Base-by-base conservation (phyloP, 2,113 vertebrate species). In the Toxotes chatareus region DNA sequence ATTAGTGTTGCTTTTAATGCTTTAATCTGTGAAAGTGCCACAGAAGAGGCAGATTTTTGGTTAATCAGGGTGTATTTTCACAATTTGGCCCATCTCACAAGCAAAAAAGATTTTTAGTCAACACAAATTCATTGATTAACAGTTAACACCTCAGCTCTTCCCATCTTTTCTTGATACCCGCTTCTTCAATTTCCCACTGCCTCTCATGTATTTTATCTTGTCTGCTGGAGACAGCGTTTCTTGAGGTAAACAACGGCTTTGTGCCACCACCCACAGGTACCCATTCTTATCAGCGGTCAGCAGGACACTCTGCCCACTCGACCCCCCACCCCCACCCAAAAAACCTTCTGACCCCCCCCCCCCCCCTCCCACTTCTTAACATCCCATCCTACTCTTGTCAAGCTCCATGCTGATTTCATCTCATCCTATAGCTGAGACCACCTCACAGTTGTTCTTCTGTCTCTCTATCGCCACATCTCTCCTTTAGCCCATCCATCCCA, bases 341-440 rank as follows among this genome's bases (percentile, higher is more conserved):
- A 27, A 27, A 27, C 27, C 82, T 34, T 14, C 57, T 66, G 86
- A 88, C 85, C 83, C 64, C 76, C 73, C 85, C 83, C 64, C 76
- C 73, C 57, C 76, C 67, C 71, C 63, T 72, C 74, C 78, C 68
- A 80, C 76, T 74, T 55, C 76, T 80, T 66, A 70, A 82, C 83
- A 77, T 38, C 76, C 79, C 69, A 65, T 79, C 75, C 60, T 79
- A 47, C 73, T 59, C 49, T 66, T 83, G 84, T 84, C 81, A 65
- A 66, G 79, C 82, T 42, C 73, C 84, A 51, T 2, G 56, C 80
- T 82, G 85, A 90, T 91, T 87, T 79, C 66, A 88, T 92, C 82
- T 90, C 8, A 0, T 36, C 74, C 84, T 38, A 9, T 40, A 55
- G 81, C 82, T 61, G 68, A 86, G 84, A 79, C 62, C 47, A 59